phyloP scores from a whole-genome alignment of 2,888 invertebrate species.

The Phorcus lineatus region DNA sequence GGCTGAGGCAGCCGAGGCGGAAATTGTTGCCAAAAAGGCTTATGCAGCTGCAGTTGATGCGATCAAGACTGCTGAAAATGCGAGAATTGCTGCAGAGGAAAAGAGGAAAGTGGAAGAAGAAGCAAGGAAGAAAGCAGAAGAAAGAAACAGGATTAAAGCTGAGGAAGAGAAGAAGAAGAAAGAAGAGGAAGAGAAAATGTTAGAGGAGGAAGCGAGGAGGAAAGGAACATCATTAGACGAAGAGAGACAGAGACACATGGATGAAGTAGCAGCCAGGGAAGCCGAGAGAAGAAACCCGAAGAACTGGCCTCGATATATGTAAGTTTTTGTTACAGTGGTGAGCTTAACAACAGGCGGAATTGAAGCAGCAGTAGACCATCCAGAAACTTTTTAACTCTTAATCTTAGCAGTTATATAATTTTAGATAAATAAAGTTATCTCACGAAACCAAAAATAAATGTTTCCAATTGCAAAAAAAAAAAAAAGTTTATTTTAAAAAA shows the following conservation, averaged over 20 bases:
- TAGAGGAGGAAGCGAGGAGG: constrained; percentile 51
- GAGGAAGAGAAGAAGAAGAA: constrained; percentile 53
- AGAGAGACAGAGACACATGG: constrained; percentile 53
- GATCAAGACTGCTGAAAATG: constrained; percentile 47
- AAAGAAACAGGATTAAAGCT: constrained; percentile 52
- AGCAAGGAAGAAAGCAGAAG: constrained; percentile 47
- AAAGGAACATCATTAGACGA: constrained; percentile 48
- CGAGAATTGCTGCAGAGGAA: constrained; percentile 52
- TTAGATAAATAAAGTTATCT: no score
- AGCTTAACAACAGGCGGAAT: no score
- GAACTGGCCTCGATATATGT: constrained; percentile 69
- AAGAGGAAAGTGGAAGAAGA: constrained; percentile 53
- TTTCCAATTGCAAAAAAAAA: no score
- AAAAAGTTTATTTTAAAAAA: no score
- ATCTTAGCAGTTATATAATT: no score
- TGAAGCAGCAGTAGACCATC: no score
- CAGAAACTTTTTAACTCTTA: no score
- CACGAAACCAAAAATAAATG: no score
- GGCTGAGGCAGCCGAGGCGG: constrained; percentile 50
- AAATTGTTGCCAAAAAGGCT: constrained; percentile 49
- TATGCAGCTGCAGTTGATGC: constrained; percentile 48
- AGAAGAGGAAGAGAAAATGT: constrained; percentile 52
- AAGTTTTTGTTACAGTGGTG: constrained; percentile 31
- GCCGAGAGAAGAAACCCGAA: constrained; percentile 60
- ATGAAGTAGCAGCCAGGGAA: constrained; percentile 48